phyloP scores from a whole-genome alignment of 1,140 invertebrate genomes.

The Caenorhabditis briggsae region DNA sequence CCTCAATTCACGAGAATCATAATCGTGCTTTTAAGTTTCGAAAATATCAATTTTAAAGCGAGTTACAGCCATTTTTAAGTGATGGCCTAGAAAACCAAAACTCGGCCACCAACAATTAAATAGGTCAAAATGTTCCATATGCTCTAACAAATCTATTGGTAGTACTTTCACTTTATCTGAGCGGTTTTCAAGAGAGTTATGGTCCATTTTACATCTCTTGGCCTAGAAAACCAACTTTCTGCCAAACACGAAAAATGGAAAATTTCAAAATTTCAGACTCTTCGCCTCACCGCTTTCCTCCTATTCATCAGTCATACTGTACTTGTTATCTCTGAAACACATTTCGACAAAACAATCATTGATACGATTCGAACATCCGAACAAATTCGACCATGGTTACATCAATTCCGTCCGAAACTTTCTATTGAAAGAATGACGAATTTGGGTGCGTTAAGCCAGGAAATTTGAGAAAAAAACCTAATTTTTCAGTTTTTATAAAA shows the following conservation, averaged over 20 bases:
- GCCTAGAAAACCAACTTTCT: too few relatives aligned
- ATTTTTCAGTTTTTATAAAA: conserved; percentile 12
- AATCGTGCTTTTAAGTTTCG: too few relatives aligned
- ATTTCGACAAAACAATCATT: background rate
- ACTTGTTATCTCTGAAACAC: conserved; percentile 21
- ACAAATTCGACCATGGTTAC: background rate
- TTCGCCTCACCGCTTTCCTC: conserved; percentile 19
- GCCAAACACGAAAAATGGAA: background rate
- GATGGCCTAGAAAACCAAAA: too few relatives aligned
- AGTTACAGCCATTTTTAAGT: too few relatives aligned
- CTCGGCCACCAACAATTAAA: too few relatives aligned
- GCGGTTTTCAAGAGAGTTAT: too few relatives aligned
- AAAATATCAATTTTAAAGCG: too few relatives aligned
- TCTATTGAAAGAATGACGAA: conserved; percentile 1
- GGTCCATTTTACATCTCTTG: too few relatives aligned
- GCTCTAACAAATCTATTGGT: too few relatives aligned
- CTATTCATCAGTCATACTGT: conserved; percentile 36
- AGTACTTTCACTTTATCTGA: too few relatives aligned
- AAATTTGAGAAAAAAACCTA: background rate
- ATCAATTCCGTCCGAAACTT: background rate
- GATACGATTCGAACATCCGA: background rate
- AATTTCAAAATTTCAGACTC: background rate
- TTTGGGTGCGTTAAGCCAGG: background rate
- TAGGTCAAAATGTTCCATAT: too few relatives aligned
- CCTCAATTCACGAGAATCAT: too few relatives aligned